A percentile compares a stretch with the other conserved stretches of the same genome.
Conservation (phyloP, 37 sponge, comb jelly and placozoan species). For the Corticium candelabrum region DNA sequence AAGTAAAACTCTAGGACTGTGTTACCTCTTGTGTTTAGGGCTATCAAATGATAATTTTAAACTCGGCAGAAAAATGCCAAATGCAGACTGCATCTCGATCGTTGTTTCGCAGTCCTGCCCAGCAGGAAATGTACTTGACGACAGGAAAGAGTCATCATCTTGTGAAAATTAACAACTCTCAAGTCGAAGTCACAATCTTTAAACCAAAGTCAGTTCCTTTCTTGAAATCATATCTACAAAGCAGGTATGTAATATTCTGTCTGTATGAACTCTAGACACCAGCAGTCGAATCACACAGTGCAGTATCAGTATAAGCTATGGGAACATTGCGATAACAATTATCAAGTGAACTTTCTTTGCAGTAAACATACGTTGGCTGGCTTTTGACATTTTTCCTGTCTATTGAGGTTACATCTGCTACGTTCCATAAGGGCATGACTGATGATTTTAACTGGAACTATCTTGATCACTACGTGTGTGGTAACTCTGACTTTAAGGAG, state of each 20-base stretch:
- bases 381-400: background rate
- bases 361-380: too few species aligned
- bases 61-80: too few species aligned
- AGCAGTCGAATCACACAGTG: background rate
- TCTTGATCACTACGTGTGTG: conserved; percentile 64
- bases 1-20: too few species aligned
- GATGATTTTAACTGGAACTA: conserved; percentile 81
- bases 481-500: conserved; percentile 42
- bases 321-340: background rate
- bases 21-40: too few species aligned
- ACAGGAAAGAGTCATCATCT: background rate
- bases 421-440: background rate
- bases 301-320: background rate
- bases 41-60: too few species aligned
- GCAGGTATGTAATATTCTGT: too few species aligned
- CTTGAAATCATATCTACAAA: too few species aligned
- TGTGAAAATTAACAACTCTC: background rate
- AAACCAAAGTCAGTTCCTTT: background rate
- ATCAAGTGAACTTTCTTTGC: background rate
- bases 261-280: too few species aligned
- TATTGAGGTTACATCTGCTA: background rate
- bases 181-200: background rate
- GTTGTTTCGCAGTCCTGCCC: too few species aligned
- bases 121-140: too few species aligned
- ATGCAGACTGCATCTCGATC: too few species aligned